phyloP scores from a whole-genome alignment of 2,797 vertebrate species.

The Rachycentron canadum region DNA sequence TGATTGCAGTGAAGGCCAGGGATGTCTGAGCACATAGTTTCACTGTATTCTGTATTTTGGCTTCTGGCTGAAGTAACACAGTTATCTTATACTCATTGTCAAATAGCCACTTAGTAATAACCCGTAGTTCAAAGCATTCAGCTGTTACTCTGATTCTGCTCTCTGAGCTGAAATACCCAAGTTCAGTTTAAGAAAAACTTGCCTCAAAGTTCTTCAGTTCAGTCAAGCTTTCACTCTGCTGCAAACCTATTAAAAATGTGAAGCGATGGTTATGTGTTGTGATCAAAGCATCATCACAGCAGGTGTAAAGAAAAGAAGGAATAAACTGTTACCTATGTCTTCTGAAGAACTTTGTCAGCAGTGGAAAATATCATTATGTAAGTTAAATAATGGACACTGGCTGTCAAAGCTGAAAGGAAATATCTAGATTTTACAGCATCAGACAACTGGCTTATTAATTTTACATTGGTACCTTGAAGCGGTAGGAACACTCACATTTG shows the following conservation, averaged over 20 bases:
- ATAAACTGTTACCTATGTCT: no score
- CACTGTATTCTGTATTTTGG: background rate
- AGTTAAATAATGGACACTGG: background rate
- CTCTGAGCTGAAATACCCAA: background rate
- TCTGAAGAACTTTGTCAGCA: no score
- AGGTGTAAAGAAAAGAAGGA: background rate
- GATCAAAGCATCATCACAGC: background rate
- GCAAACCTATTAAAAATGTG: background rate
- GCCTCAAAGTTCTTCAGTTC: background rate
- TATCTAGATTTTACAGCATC: background rate
- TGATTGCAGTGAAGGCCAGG: slow-evolving; percentile 5
- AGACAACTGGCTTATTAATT: no score
- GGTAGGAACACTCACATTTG: background rate
- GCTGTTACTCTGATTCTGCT: slow-evolving; percentile 25
- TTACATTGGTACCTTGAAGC: background rate
- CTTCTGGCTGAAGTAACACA: slow-evolving; percentile 21
- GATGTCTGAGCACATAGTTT: background rate
- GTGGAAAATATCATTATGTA: background rate
- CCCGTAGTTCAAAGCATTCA: slow-evolving; percentile 34
- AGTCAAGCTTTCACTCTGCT: background rate
- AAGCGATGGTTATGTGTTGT: background rate
- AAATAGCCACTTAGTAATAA: slow-evolving; percentile 29
- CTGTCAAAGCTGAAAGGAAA: background rate
- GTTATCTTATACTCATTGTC: slow-evolving; percentile 6
- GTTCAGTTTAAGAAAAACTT: background rate